A percentile compares a stretch with the other conserved stretches of the same genome.
phyloP scores from a whole-genome alignment of 2,888 invertebrate genomes.

The Lacanobia oleracea region DNA sequence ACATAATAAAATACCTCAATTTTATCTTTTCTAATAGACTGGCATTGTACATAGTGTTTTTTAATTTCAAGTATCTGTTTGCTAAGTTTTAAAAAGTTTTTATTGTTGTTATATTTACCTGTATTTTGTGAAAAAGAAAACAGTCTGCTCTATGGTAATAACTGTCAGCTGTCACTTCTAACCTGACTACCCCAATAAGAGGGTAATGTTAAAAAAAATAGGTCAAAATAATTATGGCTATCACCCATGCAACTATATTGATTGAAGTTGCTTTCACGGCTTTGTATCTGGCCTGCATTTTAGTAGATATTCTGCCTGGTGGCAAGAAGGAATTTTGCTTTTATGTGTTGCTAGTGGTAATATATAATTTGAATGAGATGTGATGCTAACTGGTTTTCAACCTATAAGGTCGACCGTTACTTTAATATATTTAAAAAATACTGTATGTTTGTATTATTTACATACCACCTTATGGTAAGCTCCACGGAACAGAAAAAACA shows the following conservation, averaged over 20 bases:
- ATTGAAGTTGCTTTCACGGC: conserved; percentile 39
- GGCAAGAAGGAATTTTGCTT: conserved; percentile 12
- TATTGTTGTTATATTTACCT: too few species aligned
- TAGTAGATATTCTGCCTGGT: conserved; percentile 12
- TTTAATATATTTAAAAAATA: conserved; percentile 40
- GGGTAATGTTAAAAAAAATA: neutral
- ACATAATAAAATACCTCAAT: neutral
- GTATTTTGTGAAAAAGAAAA: neutral
- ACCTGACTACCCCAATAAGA: neutral
- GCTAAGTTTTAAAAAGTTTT: neutral
- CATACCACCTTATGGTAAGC: neutral
- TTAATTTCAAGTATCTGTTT: neutral
- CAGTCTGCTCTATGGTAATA: neutral
- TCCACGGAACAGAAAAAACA: too few species aligned
- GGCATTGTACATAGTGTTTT: neutral
- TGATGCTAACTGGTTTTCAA: neutral
- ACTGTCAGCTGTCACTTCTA: conserved; percentile 4
- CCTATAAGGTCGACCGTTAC: neutral
- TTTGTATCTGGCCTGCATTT: conserved; percentile 35
- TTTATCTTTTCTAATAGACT: neutral
- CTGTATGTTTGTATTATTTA: conserved; percentile 25
- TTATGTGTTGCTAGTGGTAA: conserved; percentile 32
- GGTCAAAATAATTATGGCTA: conserved; percentile 5
- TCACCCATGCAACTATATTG: conserved; percentile 20
- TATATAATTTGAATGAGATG: conserved; percentile 30